Evolutionary conservation across 2,797 vertebrate genomes (phyloP).

Genomic region (Pangasius macronema): DNA sequence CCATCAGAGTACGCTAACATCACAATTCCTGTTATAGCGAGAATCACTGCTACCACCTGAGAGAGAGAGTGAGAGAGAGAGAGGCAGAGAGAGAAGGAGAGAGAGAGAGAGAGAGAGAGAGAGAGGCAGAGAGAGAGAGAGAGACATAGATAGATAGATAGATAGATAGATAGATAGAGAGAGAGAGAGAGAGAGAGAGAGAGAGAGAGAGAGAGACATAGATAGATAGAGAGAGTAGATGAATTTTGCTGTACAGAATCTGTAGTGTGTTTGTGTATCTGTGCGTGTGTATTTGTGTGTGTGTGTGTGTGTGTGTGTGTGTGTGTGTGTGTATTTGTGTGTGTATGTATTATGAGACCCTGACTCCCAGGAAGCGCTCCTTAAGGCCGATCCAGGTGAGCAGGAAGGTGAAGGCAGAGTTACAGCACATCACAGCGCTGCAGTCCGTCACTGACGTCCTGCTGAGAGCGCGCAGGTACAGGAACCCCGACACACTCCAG

Average conservation of each 20-base stretch:
- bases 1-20: conserved; percentile 66
- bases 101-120: background rate
- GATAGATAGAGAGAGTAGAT: background rate
- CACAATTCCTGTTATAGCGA: conserved; percentile 65
- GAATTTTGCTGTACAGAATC: background rate
- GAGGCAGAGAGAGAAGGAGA: background rate
- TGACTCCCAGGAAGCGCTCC: conserved; percentile 65
- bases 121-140: background rate
- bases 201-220: background rate
- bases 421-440: conserved; percentile 64
- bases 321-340: background rate
- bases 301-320: background rate
- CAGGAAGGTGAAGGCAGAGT: conserved; percentile 63
- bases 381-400: conserved; percentile 66
- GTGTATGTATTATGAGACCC: conserved; percentile 45
- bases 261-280: background rate
- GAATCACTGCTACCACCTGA: conserved; percentile 63
- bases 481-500: conserved; percentile 58
- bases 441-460: conserved; percentile 58
- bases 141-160: background rate
- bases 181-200: background rate
- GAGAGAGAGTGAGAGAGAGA: conserved; percentile 3
- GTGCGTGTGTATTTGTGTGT: background rate
- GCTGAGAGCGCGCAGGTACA: conserved; percentile 60
- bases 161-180: too few species aligned